Conservation (phyloP, 2,888 invertebrate species). For the Ichneumoninae sp. region DNA sequence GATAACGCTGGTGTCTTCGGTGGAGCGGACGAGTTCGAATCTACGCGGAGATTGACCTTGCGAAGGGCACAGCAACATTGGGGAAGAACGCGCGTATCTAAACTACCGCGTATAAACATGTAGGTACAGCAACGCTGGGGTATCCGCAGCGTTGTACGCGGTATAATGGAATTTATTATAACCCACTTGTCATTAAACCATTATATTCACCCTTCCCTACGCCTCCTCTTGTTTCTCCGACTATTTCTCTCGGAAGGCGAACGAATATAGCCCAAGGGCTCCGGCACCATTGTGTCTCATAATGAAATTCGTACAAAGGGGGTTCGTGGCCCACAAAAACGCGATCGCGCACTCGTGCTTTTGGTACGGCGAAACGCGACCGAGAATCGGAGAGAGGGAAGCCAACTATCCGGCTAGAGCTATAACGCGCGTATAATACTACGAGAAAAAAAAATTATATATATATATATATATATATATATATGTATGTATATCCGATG, state of each 20-base stretch:
- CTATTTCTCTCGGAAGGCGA: conserved; percentile 12
- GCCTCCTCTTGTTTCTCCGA: conserved; percentile 26
- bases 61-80: not conserved
- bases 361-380: conserved; percentile 24
- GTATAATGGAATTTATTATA: conserved; percentile 77
- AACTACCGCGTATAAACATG: not conserved
- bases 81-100: not conserved
- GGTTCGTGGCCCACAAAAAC: conserved; percentile 68
- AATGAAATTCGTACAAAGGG: conserved; percentile 75
- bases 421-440: conserved; percentile 54
- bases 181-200: conserved; percentile 74
- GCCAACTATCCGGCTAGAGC: conserved; percentile 30
- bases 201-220: conserved; percentile 69
- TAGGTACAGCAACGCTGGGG: not conserved
- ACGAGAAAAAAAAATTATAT: conserved; percentile 33
- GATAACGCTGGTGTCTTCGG: too few species aligned
- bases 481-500: not conserved
- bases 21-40: not conserved
- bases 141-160: conserved; percentile 6
- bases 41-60: not conserved
- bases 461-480: conserved; percentile 5
- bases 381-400: conserved; percentile 13
- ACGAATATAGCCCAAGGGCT: conserved; percentile 31
- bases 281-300: conserved; percentile 71
- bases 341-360: conserved; percentile 51